phyloP scores from a whole-genome alignment of 2,113 vertebrate genomes.

The Psittacula cyanocephala region DNA sequence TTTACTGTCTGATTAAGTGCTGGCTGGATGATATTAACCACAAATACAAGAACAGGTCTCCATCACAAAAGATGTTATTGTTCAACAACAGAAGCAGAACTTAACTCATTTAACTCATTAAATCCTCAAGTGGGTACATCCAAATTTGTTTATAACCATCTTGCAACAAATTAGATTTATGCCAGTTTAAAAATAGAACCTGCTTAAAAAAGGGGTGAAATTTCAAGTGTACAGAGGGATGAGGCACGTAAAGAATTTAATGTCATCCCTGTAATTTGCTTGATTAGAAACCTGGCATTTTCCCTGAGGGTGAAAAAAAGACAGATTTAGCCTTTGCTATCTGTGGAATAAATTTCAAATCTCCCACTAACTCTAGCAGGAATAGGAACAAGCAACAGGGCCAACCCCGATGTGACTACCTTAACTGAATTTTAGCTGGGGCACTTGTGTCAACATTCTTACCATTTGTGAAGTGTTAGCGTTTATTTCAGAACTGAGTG shows the following conservation, averaged over 20 bases:
- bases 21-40: neutral
- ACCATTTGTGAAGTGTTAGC: slow-evolving; percentile 5
- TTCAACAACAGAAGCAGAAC: slow-evolving; percentile 26
- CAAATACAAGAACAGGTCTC: neutral
- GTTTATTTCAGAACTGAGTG: slow-evolving; percentile 1
- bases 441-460: neutral
- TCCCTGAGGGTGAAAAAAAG: neutral
- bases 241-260: slow-evolving; percentile 39
- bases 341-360: slow-evolving; percentile 12
- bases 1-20: neutral
- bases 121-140: neutral
- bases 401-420: neutral
- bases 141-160: slow-evolving; percentile 4
- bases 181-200: slow-evolving; percentile 38
- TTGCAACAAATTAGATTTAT: neutral
- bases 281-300: slow-evolving; percentile 64
- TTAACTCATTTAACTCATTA: neutral
- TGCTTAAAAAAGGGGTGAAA: slow-evolving; percentile 15
- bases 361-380: neutral
- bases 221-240: neutral
- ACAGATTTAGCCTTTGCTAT: slow-evolving; percentile 35
- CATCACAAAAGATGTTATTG: neutral
- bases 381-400: neutral
- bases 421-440: slow-evolving; percentile 14
- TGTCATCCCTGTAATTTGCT: slow-evolving; percentile 54